Evolutionary conservation across 2,113 vertebrate genomes (phyloP).

Genomic region (Tichodroma muraria): DNA sequence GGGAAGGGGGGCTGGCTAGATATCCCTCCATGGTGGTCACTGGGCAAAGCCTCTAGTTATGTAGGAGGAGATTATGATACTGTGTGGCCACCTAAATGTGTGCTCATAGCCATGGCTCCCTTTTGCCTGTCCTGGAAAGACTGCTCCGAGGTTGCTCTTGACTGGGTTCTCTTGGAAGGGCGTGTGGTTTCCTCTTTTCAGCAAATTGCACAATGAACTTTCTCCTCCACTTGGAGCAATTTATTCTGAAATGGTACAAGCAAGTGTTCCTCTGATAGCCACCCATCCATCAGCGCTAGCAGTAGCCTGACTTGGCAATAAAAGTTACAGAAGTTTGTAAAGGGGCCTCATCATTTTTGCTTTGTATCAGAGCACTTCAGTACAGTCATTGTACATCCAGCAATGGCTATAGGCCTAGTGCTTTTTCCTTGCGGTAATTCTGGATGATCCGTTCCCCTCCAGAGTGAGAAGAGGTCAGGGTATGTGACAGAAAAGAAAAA

Average conservation of each 20-base stretch:
- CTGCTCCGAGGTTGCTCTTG: not conserved
- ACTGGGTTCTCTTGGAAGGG: not conserved
- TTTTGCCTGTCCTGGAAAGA: not conserved
- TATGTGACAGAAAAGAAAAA: not conserved
- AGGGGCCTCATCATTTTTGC: rapidly evolving
- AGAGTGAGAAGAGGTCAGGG: not conserved
- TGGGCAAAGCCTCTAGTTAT: not conserved
- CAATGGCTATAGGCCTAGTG: not conserved
- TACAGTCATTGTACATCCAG: not conserved
- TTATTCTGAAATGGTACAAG: not conserved
- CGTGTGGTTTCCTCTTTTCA: not conserved
- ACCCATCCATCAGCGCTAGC: not conserved
- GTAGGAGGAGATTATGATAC: not conserved
- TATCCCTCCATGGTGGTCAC: not conserved
- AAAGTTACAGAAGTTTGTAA: not conserved
- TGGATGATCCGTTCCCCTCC: not conserved
- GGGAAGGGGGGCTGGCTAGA: too few relatives aligned
- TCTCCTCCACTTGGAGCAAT: not conserved
- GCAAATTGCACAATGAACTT: not conserved
- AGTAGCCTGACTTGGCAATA: not conserved
- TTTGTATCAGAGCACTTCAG: not conserved
- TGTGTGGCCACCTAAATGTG: not conserved
- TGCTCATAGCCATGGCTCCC: not conserved
- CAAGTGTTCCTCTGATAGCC: not conserved
- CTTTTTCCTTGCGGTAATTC: not conserved